These are phyloP conservation scores for Tetrapedia diversipes DNA, from an alignment of 2,888 invertebrate genomes.

Conservation along the genomic window DNA sequence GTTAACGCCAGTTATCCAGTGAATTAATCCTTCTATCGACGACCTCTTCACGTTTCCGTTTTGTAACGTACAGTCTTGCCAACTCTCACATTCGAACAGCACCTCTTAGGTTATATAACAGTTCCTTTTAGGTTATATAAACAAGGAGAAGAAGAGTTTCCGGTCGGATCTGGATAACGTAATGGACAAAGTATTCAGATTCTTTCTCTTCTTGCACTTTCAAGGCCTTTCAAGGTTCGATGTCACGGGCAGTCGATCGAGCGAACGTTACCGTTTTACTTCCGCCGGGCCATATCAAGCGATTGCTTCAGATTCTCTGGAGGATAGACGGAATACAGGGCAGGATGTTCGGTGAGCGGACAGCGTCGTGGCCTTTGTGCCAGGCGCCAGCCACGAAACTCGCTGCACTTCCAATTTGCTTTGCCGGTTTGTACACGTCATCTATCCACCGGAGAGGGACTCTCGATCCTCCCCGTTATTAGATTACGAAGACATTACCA, in stretches of 20 bases:
- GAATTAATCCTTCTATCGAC: conserved; percentile 4
- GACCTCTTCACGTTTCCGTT: background rate
- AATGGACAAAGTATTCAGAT: too few relatives aligned
- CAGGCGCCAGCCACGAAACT: conserved; percentile 25
- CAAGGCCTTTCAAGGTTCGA: background rate
- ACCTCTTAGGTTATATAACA: too few relatives aligned
- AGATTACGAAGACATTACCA: conserved; percentile 25
- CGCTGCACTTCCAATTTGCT: conserved; percentile 55
- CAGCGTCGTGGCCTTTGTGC: conserved; percentile 51
- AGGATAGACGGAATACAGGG: conserved; percentile 27
- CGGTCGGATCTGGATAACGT: too few relatives aligned
- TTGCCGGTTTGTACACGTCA: conserved; percentile 26
- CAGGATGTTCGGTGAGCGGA: conserved; percentile 17
- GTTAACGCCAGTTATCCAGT: too few relatives aligned
- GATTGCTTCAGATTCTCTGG: conserved; percentile 44
- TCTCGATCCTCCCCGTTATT: conserved; percentile 29
- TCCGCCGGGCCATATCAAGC: conserved; percentile 38
- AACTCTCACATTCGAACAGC: too few relatives aligned
- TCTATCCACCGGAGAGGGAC: conserved; percentile 14
- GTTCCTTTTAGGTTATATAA: too few relatives aligned
- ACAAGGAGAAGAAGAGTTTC: too few relatives aligned
- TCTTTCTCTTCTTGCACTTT: too few relatives aligned
- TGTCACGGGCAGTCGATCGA: conserved; percentile 31
- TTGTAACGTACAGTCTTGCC: too few relatives aligned
- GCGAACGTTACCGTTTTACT: conserved; percentile 45